Evolutionary conservation across 2,888 invertebrate genomes (phyloP).

Genomic region (Habroteleia sp.): DNA sequence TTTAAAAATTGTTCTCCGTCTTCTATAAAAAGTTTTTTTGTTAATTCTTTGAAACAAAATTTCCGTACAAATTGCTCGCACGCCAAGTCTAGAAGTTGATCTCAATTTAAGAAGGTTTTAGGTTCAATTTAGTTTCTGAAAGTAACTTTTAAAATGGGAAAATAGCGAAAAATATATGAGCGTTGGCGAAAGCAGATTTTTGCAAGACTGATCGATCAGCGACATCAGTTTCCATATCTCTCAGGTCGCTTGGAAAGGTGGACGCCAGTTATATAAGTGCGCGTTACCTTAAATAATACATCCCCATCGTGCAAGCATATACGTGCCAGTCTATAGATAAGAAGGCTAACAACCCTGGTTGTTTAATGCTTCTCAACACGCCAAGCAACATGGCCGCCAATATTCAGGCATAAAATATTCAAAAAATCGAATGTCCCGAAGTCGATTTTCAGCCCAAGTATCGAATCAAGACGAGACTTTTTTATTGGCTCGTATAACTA

Average conservation of each 20-base stretch:
- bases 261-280: slow-evolving; percentile 53
- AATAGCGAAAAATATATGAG: slow-evolving; percentile 18
- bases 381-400: slow-evolving; percentile 71
- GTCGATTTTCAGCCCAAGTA: slow-evolving; percentile 30
- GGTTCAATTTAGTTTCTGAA: too few relatives aligned
- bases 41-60: too few relatives aligned
- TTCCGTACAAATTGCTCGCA: too few relatives aligned
- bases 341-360: slow-evolving; percentile 76
- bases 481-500: slow-evolving; percentile 12
- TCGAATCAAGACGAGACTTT: slow-evolving; percentile 9
- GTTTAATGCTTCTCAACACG: slow-evolving; percentile 75
- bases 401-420: slow-evolving; percentile 72
- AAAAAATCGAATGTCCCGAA: slow-evolving; percentile 66
- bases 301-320: slow-evolving; percentile 67
- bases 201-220: slow-evolving; percentile 45
- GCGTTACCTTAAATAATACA: slow-evolving; percentile 73
- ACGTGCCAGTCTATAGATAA: slow-evolving; percentile 69
- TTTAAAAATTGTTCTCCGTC: too few relatives aligned
- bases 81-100: too few relatives aligned
- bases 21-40: too few relatives aligned
- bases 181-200: slow-evolving; percentile 21
- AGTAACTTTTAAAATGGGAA: neutral
- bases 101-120: too few relatives aligned
- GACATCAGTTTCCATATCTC: slow-evolving; percentile 59
- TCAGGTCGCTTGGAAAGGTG: slow-evolving; percentile 17